Base-by-base conservation (phyloP, 2,888 invertebrate genomes). In the Drosophila niveifrons region DNA sequence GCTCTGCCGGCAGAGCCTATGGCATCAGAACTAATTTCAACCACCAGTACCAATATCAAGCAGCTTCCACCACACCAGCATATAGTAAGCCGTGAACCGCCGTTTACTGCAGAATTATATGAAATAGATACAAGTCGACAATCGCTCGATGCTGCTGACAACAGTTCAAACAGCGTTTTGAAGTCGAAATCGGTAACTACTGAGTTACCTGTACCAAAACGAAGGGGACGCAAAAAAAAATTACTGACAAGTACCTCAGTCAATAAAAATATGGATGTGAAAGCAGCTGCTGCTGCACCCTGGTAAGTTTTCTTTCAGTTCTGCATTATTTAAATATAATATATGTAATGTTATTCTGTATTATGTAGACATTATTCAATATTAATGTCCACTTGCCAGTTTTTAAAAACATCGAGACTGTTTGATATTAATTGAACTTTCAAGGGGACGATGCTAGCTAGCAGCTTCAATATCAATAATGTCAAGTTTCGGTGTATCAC, bases 161-260 rank as follows among this genome's bases (percentile, higher is more conserved):
- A 58, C 15, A 11, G 11, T 36, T 62, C 57, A 1, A 62, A 17
- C 41, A 51, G 50, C 29, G 46, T 41, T 3, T 8, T 69, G 11
- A 70, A 44, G 8, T 17, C 43, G 7, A 68, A n/a, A 4, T 74
- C 82, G 4, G 44, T 70, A 36, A 36, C 11, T 3, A 96, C 96
- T 66, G 65, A 17, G 36, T n/a, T n/a, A 2, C 72, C 80, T 6
- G 47, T 66, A 6, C 96, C 96, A 67, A 97, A 97, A 93, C 97
- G 97, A 92, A 93, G 97, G 13, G 97, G 97, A 18, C 93, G 97
- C 62, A 97, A 97, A 94, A 97, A 97, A 94, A 97, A 97, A 92
- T 93, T 95, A 64, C 44, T 72, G 2, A 65, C 65, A 2, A 17
- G 43, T 41, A 41, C 39, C 8, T n/a, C 36, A n/a, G 36, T n/a